Conservation (phyloP, 2,888 invertebrate species). For the Resseliella maxima region DNA sequence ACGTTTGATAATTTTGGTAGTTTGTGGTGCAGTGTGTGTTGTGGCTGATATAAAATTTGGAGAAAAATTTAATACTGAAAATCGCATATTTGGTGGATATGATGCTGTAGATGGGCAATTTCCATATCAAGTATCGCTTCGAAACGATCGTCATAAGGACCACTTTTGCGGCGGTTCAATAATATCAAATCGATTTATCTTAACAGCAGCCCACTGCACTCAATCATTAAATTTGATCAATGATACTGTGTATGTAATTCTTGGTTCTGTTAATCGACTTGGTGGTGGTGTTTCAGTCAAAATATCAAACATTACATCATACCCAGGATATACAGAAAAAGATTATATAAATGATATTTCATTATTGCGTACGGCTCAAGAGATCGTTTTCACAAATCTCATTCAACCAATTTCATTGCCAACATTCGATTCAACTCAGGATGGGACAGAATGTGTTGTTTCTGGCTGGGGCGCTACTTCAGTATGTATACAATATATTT, state of each 20-base stretch:
- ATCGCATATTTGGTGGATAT: not conserved
- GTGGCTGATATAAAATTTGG: not conserved
- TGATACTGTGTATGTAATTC: not conserved
- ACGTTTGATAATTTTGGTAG: not conserved
- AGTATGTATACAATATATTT: not conserved
- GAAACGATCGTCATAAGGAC: not conserved
- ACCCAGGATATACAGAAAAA: not conserved
- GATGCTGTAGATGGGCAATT: not conserved
- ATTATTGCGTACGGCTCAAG: not conserved
- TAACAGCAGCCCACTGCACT: not conserved
- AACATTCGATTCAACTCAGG: not conserved
- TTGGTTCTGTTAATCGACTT: not conserved
- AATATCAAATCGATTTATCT: not conserved
- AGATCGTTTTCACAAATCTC: not conserved
- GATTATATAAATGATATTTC: not conserved
- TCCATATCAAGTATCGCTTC: not conserved
- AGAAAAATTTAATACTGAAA: not conserved
- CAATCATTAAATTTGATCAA: not conserved
- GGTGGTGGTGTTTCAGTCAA: not conserved
- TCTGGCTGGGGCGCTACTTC: not conserved
- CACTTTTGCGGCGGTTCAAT: conserved; percentile 33
- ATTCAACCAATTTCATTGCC: conserved; percentile 14
- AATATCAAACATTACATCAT: not conserved
- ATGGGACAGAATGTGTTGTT: not conserved
- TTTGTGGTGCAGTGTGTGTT: not conserved